Conservation (phyloP, 2,113 vertebrate genomes). For the Sciurus niger region DNA sequence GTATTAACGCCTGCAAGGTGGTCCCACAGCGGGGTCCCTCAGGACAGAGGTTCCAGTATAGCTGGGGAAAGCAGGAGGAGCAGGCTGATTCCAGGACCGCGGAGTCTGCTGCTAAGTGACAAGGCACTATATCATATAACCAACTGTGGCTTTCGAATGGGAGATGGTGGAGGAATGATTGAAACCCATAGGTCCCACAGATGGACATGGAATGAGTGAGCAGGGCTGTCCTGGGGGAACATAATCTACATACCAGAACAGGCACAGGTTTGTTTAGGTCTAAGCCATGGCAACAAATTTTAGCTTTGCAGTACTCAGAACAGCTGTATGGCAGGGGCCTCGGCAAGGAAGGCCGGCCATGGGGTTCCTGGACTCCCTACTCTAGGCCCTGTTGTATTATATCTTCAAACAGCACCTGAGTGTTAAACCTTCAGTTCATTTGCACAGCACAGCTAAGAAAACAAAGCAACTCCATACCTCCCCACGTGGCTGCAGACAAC, state of each 20-base stretch:
- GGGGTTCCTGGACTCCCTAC: not conserved
- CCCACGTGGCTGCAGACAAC: not conserved
- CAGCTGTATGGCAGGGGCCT: constrained; percentile 60
- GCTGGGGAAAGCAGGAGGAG: constrained; percentile 32
- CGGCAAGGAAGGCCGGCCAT: rapidly evolving
- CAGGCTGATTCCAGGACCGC: not conserved
- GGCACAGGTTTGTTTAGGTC: constrained; percentile 75
- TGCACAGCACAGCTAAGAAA: constrained; percentile 77
- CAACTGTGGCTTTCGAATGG: not conserved
- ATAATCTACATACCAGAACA: constrained; percentile 70
- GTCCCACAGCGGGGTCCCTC: constrained; percentile 65
- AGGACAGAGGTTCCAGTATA: constrained; percentile 76
- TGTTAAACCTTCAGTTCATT: constrained; percentile 81
- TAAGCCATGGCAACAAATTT: constrained; percentile 81
- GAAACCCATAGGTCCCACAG: not conserved
- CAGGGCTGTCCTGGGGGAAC: constrained; percentile 25
- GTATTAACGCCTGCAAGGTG: constrained; percentile 83
- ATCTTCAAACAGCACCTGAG: constrained; percentile 73
- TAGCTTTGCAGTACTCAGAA: constrained; percentile 68
- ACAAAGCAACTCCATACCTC: constrained; percentile 71
- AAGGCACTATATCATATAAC: constrained; percentile 51
- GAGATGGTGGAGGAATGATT: not conserved
- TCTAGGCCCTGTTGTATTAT: not conserved
- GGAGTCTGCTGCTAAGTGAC: constrained; percentile 60
- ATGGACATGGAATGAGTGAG: constrained; percentile 59